phyloP scores from a whole-genome alignment of 2,113 vertebrate species.

The Mesitornis unicolor region DNA sequence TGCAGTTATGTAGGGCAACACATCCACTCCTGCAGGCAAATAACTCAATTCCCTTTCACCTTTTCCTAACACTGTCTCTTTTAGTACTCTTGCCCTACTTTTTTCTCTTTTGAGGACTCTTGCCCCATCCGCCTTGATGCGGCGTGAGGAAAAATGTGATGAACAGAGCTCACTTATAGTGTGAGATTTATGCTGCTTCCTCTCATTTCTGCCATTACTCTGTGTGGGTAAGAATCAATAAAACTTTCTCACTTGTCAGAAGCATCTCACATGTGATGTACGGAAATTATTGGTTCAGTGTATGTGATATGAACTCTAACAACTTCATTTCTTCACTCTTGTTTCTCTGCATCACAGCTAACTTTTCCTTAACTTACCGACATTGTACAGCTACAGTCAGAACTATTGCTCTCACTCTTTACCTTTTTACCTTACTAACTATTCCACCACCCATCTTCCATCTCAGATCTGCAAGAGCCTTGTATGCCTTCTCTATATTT shows the following conservation, averaged over 20 bases:
- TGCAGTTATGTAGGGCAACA: background rate
- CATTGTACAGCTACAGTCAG: background rate
- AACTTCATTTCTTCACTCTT: background rate
- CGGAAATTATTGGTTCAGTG: background rate
- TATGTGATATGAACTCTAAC: background rate
- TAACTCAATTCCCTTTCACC: background rate
- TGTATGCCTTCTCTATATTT: background rate
- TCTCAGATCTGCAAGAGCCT: background rate
- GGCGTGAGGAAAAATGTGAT: background rate
- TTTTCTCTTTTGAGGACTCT: background rate
- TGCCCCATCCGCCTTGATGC: background rate
- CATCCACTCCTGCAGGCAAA: background rate
- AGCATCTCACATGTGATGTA: background rate
- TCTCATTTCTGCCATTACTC: background rate
- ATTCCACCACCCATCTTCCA: background rate
- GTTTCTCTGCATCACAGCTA: background rate
- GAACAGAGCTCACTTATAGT: background rate
- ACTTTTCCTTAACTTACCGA: background rate
- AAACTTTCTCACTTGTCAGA: slow-evolving; percentile 6
- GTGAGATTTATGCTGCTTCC: background rate
- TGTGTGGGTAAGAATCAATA: slow-evolving; percentile 10
- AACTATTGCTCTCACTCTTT: background rate
- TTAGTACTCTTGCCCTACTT: background rate
- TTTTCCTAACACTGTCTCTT: background rate
- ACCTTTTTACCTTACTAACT: too few relatives aligned